Evolutionary conservation across 2,888 invertebrate species (phyloP).

Genomic region (Eretmocerus hayati): DNA sequence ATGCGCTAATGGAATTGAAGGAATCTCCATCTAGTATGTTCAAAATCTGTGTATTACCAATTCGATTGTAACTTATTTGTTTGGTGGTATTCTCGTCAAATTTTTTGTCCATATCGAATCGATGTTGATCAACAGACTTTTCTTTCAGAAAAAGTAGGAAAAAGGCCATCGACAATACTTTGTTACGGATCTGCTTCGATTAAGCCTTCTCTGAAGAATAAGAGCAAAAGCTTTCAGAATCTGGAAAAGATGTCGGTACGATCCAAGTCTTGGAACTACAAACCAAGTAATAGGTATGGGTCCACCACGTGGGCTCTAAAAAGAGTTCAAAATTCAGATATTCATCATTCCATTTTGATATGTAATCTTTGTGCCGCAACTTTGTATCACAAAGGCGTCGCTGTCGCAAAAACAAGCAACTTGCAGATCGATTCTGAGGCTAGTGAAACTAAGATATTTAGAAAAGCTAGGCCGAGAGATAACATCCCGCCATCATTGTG

Average conservation of each 20-base stretch:
- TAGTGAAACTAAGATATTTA: no score
- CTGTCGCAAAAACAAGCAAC: background rate
- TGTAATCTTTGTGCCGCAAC: conserved; percentile 16
- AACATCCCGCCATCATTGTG: background rate
- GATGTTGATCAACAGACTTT: no score
- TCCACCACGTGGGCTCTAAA: conserved; percentile 8
- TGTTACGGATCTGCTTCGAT: conserved; percentile 28
- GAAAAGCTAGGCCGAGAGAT: no score
- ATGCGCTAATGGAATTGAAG: conserved; percentile 28
- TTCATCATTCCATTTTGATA: conserved; percentile 4
- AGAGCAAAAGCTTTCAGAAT: conserved; percentile 5
- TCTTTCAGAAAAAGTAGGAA: conserved; percentile 17
- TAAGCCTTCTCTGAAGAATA: conserved; percentile 14
- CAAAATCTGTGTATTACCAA: no score
- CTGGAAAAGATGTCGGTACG: conserved; percentile 23
- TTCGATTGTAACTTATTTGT: no score
- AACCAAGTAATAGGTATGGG: conserved; percentile 38
- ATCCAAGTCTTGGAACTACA: conserved; percentile 31
- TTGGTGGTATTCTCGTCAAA: no score
- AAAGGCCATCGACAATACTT: conserved; percentile 30
- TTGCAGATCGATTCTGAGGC: no score
- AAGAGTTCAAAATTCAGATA: conserved; percentile 4
- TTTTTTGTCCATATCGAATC: no score
- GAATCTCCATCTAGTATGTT: no score
- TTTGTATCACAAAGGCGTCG: conserved; percentile 8